Conservation (phyloP, 2,113 vertebrate genomes). For the Astatoreochromis straeleni region DNA sequence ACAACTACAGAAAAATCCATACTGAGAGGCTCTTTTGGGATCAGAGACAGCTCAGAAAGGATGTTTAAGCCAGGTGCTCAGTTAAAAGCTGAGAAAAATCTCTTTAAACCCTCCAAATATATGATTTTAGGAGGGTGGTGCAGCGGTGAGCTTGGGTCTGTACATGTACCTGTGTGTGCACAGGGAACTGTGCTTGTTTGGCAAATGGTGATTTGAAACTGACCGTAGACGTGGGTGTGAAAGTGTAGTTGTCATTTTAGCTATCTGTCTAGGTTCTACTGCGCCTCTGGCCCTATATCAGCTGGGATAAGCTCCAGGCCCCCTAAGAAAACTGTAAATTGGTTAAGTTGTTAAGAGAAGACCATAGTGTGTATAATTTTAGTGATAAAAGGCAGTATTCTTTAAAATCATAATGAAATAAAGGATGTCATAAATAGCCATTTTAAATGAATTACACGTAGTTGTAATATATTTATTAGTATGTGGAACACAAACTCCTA, state of each 20-base stretch:
- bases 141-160: not conserved
- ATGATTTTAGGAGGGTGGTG: not conserved
- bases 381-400: not conserved
- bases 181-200: not conserved
- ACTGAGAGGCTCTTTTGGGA: not conserved
- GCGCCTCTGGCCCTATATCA: not conserved
- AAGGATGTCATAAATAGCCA: not conserved
- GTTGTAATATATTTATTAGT: not conserved
- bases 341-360: not conserved
- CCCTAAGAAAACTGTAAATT: not conserved
- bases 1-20: not conserved
- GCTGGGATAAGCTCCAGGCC: not conserved
- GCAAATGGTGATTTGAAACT: not conserved
- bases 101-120: not conserved
- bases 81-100: not conserved
- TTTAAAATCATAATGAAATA: not conserved
- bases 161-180: not conserved
- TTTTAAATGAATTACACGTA: not conserved
- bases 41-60: not conserved
- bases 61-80: not conserved
- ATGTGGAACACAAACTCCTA: not conserved
- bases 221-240: not conserved
- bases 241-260: not conserved
- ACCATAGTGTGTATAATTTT: not conserved
- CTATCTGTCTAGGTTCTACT: not conserved